Conservation (phyloP, 2,888 invertebrate genomes). For the Lasioglossum calceatum region DNA sequence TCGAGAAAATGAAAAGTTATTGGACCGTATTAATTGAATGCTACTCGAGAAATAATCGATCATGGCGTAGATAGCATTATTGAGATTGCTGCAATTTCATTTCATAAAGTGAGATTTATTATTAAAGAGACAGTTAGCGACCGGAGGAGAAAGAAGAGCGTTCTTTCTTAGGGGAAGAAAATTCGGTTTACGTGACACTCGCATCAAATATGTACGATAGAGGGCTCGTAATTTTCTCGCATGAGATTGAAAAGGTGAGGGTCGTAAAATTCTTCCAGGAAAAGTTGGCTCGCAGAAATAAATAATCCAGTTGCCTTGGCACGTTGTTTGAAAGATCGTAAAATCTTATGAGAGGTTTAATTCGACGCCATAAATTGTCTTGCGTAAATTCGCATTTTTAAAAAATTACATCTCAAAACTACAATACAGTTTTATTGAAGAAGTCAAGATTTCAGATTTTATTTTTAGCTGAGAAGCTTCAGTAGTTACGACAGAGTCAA, state of each 20-base stretch:
- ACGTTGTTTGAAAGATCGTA: not conserved
- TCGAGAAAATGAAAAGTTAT: slow-evolving; percentile 5
- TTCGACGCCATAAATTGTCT: not conserved
- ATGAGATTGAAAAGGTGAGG: slow-evolving; percentile 15
- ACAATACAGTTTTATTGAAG: not conserved
- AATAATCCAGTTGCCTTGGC: not conserved
- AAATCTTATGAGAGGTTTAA: not conserved
- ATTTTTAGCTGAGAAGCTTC: not conserved
- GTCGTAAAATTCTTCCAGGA: not conserved
- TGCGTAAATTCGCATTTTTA: not conserved
- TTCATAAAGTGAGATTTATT: slow-evolving; percentile 7
- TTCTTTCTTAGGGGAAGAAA: not conserved
- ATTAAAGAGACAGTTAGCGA: slow-evolving; percentile 11
- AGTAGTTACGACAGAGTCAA: not conserved
- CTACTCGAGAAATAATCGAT: slow-evolving; percentile 1
- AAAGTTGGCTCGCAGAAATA: not conserved
- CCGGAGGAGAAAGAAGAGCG: not conserved
- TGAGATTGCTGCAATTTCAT: not conserved
- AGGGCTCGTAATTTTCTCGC: slow-evolving; percentile 12
- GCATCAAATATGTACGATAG: slow-evolving; percentile 32
- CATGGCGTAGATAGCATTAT: not conserved
- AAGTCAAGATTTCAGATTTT: not conserved
- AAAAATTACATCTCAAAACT: not conserved
- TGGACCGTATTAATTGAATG: not conserved
- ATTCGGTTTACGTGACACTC: slow-evolving; percentile 24